These are phyloP conservation scores for Drosophila athabasca DNA, from an alignment of 1,140 invertebrate genomes.

Conservation along the genomic window DNA sequence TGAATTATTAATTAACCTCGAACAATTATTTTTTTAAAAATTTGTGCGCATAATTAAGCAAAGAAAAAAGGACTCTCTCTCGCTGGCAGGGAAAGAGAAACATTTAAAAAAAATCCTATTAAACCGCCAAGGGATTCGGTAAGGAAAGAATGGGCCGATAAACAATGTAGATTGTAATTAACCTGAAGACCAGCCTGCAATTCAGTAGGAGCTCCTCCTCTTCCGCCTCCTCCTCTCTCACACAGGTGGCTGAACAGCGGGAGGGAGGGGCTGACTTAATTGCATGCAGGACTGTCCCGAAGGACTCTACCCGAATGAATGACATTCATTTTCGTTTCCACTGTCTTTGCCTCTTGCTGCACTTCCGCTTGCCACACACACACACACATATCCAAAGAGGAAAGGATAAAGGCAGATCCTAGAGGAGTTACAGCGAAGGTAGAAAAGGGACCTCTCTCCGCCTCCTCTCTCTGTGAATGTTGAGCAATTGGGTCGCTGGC, in stretches of 20 bases:
- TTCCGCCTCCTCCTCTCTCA: not conserved
- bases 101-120: conserved; percentile 53
- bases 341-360: conserved; percentile 51
- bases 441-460: not conserved
- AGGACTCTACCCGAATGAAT: conserved; percentile 59
- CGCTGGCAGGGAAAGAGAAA: conserved; percentile 30
- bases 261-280: conserved; percentile 47
- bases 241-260: not conserved
- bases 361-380: conserved; percentile 64
- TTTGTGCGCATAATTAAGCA: conserved; percentile 57
- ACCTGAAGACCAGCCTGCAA: conserved; percentile 47
- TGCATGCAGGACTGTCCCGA: conserved; percentile 61
- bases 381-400: conserved; percentile 25
- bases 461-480: conserved; percentile 5
- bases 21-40: conserved; percentile 72
- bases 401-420: conserved; percentile 59
- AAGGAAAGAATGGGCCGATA: conserved; percentile 41
- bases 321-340: conserved; percentile 71
- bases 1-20: conserved; percentile 79
- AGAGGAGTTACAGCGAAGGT: not conserved
- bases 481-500: conserved; percentile 55
- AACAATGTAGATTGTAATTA: conserved; percentile 81
- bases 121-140: conserved; percentile 41
- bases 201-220: not conserved
- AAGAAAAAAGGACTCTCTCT: too few relatives aligned